A percentile compares a stretch with the other conserved stretches of the same genome.
Evolutionary conservation across 2,113 vertebrate genomes (phyloP).

Genomic region (Epinephelus lanceolatus): DNA sequence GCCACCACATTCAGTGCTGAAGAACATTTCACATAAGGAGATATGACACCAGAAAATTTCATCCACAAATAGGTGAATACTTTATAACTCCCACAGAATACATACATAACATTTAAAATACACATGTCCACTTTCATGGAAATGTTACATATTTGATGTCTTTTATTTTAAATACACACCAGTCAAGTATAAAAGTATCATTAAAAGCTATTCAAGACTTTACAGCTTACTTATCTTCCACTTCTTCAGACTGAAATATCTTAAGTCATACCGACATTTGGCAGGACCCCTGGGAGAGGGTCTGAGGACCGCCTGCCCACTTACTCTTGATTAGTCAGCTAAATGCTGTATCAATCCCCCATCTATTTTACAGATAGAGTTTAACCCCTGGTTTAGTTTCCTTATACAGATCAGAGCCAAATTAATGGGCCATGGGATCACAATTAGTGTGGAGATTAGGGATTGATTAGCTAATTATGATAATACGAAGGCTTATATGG

Average conservation of each 20-base stretch:
- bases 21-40: neutral
- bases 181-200: too few relatives aligned
- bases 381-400: constrained; percentile 40
- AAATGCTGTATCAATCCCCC: constrained; percentile 39
- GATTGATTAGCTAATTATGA: constrained; percentile 72
- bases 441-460: constrained; percentile 62
- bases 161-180: neutral
- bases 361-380: constrained; percentile 16
- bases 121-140: neutral
- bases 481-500: constrained; percentile 30
- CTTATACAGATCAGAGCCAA: constrained; percentile 9
- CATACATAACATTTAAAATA: neutral
- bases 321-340: constrained; percentile 52
- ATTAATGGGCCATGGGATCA: constrained; percentile 62
- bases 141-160: neutral
- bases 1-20: neutral
- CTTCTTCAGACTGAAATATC: neutral
- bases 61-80: neutral
- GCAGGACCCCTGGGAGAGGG: neutral
- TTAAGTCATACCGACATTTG: constrained; percentile 3
- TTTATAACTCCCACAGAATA: neutral
- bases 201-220: neutral
- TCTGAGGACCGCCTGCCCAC: neutral
- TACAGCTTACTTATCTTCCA: neutral
- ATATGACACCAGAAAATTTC: neutral